Conservation (phyloP, 2,113 vertebrate species). For the Limnothrissa miodon region DNA sequence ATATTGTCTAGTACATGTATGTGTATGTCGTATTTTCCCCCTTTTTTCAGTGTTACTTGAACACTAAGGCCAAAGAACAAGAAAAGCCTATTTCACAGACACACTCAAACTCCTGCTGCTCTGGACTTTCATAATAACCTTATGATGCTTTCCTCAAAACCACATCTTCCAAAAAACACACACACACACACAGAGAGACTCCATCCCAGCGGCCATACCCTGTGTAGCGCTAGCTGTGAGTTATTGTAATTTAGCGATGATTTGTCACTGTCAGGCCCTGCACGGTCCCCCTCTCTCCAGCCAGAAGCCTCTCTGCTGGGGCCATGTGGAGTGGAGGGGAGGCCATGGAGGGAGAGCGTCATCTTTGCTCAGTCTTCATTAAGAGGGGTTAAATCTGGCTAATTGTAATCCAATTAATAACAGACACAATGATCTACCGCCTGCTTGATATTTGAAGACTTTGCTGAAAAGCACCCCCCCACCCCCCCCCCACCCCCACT, state of each 20-base stretch:
- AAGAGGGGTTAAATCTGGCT: slow-evolving; percentile 58
- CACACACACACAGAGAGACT: not conserved
- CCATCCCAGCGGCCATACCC: slow-evolving; percentile 31
- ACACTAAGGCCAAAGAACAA: not conserved
- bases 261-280: slow-evolving; percentile 83
- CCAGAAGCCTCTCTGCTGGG: slow-evolving; percentile 66
- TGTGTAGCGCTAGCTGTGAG: slow-evolving; percentile 47
- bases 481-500: not conserved
- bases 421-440: slow-evolving; percentile 47
- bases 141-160: slow-evolving; percentile 12
- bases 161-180: slow-evolving; percentile 12
- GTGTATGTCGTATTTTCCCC: not conserved
- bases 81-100: not conserved
- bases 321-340: slow-evolving; percentile 60
- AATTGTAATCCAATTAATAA: slow-evolving; percentile 61
- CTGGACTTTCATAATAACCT: slow-evolving; percentile 23
- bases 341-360: slow-evolving; percentile 65
- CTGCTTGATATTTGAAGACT: slow-evolving; percentile 43
- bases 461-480: slow-evolving; percentile 35
- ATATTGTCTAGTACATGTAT: not conserved
- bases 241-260: slow-evolving; percentile 78
- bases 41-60: not conserved
- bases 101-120: not conserved
- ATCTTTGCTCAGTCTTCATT: slow-evolving; percentile 44
- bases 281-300: slow-evolving; percentile 65